Evolutionary conservation across 2,113 vertebrate species (phyloP).

Genomic region (Acinonyx jubatus): DNA sequence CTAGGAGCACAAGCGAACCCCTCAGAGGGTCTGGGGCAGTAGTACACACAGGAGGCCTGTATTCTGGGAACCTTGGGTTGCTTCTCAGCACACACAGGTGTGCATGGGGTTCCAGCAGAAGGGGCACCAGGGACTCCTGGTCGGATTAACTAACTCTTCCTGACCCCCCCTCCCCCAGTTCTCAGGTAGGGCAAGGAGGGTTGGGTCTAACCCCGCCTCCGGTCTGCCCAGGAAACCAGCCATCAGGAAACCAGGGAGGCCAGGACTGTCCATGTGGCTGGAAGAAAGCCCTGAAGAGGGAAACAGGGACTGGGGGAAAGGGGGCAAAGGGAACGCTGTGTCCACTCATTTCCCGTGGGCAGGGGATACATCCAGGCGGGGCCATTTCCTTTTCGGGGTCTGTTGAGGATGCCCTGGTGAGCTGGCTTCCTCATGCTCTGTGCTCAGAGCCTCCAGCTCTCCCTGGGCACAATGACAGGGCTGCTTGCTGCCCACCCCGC

Average conservation of each 20-base stretch:
- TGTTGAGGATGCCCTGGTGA: not conserved
- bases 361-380: not conserved
- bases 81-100: not conserved
- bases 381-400: not conserved
- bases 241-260: not conserved
- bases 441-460: not conserved
- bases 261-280: not conserved
- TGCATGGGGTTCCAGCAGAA: not conserved
- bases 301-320: not conserved
- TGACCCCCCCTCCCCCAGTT: not conserved
- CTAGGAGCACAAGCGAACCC: not conserved
- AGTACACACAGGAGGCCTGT: not conserved
- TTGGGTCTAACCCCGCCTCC: not conserved
- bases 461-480: not conserved
- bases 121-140: not conserved
- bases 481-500: not conserved
- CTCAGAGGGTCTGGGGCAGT: not conserved
- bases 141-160: not conserved
- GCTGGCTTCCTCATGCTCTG: not conserved
- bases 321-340: not conserved
- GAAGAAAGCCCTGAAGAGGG: not conserved
- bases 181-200: not conserved
- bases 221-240: not conserved
- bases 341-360: accelerated
- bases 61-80: not conserved